These are phyloP conservation scores for Allophyes oxyacanthae DNA, from an alignment of 2,888 invertebrate species.

Conservation along the genomic window DNA sequence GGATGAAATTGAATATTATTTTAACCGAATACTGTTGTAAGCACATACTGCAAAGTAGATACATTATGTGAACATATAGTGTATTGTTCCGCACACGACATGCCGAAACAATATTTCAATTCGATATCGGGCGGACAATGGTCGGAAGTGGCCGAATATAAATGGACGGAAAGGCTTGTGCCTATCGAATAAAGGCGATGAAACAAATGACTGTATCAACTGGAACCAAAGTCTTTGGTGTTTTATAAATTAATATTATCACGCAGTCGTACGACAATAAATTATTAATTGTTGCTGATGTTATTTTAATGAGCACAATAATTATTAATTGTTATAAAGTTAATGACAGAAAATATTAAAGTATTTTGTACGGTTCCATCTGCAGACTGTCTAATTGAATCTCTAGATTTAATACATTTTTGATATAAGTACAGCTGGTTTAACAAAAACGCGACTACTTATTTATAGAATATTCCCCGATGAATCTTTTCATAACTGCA, in stretches of 20 bases:
- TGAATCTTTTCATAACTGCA: too few relatives aligned
- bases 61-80: conserved; percentile 56
- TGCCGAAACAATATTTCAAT: conserved; percentile 87
- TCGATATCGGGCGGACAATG: conserved; percentile 85
- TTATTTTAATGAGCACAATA: conserved; percentile 1
- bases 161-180: conserved; percentile 84
- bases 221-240: conserved; percentile 54
- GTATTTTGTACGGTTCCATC: too few relatives aligned
- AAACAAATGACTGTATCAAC: conserved; percentile 68
- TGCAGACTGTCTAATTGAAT: too few relatives aligned
- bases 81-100: conserved; percentile 77
- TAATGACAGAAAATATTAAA: too few relatives aligned
- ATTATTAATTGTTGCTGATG: background rate
- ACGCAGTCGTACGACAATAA: conserved; percentile 1
- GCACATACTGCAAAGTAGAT: conserved; percentile 53
- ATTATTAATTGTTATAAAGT: too few relatives aligned
- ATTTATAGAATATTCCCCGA: too few relatives aligned
- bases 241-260: conserved; percentile 45
- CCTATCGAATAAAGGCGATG: conserved; percentile 79
- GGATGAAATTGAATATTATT: conserved; percentile 66
- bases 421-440: too few relatives aligned
- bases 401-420: too few relatives aligned
- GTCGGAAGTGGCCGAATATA: conserved; percentile 87
- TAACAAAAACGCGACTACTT: too few relatives aligned
- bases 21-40: conserved; percentile 53